These are phyloP conservation scores for Eupeodes luniger DNA, from an alignment of 2,888 invertebrate species.

Conservation along the genomic window DNA sequence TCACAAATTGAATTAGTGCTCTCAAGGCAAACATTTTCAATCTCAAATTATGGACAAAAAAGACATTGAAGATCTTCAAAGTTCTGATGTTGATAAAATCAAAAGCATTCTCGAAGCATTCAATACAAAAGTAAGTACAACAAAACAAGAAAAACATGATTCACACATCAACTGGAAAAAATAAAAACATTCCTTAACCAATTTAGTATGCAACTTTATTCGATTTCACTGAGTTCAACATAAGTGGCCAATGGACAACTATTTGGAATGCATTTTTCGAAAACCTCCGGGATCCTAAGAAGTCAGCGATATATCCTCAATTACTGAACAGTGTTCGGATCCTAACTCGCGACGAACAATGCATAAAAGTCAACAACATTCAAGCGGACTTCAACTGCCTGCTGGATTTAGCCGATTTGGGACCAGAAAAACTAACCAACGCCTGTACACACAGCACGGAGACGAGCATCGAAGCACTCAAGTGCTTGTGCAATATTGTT, in stretches of 20 bases:
- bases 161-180: neutral
- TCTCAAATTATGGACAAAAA: slow-evolving; percentile 81
- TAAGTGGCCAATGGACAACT: slow-evolving; percentile 82
- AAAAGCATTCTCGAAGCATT: slow-evolving; percentile 80
- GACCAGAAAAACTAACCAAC: slow-evolving; percentile 80
- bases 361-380: slow-evolving; percentile 87
- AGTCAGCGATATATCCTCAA: slow-evolving; percentile 78
- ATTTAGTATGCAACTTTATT: slow-evolving; percentile 81
- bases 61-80: slow-evolving; percentile 80
- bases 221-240: slow-evolving; percentile 81
- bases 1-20: slow-evolving; percentile 66
- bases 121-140: slow-evolving; percentile 80
- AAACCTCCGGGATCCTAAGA: slow-evolving; percentile 80
- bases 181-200: slow-evolving; percentile 38
- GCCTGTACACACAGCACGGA: slow-evolving; percentile 81
- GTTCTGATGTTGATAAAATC: slow-evolving; percentile 79
- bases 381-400: slow-evolving; percentile 89
- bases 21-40: neutral
- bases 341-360: slow-evolving; percentile 91
- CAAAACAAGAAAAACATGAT: slow-evolving; percentile 7
- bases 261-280: slow-evolving; percentile 82
- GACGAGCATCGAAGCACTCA: slow-evolving; percentile 91
- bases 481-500: slow-evolving; percentile 94
- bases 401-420: slow-evolving; percentile 88
- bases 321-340: slow-evolving; percentile 83